Base-by-base conservation (phyloP, 2,797 vertebrate genomes). In the Meriones psammophilus region DNA sequence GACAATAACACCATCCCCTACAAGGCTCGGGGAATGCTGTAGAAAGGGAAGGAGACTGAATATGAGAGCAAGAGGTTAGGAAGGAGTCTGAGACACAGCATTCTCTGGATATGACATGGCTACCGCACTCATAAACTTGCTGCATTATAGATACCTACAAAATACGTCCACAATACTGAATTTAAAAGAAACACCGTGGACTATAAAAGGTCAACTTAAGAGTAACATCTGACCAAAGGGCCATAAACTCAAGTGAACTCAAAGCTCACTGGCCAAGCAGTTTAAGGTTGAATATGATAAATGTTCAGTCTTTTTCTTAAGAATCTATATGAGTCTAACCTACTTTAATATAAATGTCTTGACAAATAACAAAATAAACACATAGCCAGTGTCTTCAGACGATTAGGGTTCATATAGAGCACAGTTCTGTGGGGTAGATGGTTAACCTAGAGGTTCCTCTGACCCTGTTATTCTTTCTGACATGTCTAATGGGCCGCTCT, bases 271-370 rank as follows among this genome's bases (percentile, higher is more conserved):
- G 56, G 86, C 1, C n/a, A 68, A 7, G 56, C 17, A 87, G 24
- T 12, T 62, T n/a, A 68, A 14, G 85, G 36, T 33, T 79, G 46
- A 54, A 13, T 9, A 58, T 15, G 22, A 64, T 69, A 46, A 56
- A n/a, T 71, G 5, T 86, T 62, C 17, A 33, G 3, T 71, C 42
- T 95, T 89, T 95, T 33, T 54, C 36, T 80, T 81, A 79, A 42
- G 14, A 91, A 60, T 79, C 50, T 94, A 54, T 88, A 81, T 90
- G 28, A 94, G 85, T 26, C 39, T 68, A 54, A 86, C 73, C 58
- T 93, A 93, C 66, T 30, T 88, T 69, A 42, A 74, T 79, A 28
- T 74, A 42, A 94, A 88, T 3, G 24, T 86, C 58, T 95, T 54
- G 4, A 39, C 68, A 5, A 46, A 54, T 50, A 87, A n/a, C 26